Evolutionary conservation across 2,797 vertebrate genomes (phyloP).

Genomic region (Decapterus maruadsi): DNA sequence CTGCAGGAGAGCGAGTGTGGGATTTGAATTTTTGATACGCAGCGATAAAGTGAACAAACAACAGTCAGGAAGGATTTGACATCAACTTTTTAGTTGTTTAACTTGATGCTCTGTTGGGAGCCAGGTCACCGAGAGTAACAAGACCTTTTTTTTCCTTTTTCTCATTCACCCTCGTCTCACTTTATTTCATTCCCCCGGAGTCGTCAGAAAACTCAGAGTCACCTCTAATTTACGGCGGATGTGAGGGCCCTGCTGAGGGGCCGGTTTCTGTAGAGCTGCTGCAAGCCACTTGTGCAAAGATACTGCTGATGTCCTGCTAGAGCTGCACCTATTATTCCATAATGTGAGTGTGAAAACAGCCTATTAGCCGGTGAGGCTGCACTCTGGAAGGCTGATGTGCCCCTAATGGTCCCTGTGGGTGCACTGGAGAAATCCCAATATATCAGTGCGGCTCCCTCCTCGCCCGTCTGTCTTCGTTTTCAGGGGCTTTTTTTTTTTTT

Average conservation of each 20-base stretch:
- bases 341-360: slow-evolving; percentile 64
- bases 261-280: slow-evolving; percentile 22
- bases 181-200: not conserved
- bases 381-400: slow-evolving; percentile 60
- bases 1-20: not conserved
- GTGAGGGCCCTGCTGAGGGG: slow-evolving; percentile 22
- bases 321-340: slow-evolving; percentile 65
- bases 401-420: slow-evolving; percentile 69
- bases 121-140: slow-evolving; percentile 14
- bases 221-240: slow-evolving; percentile 27
- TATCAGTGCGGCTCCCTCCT: slow-evolving; percentile 45
- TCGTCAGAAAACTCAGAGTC: slow-evolving; percentile 18
- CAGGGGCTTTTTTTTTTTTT: slow-evolving; percentile 33
- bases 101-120: not conserved
- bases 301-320: slow-evolving; percentile 56
- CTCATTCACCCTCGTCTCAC: not conserved
- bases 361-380: slow-evolving; percentile 63
- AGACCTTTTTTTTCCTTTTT: not conserved
- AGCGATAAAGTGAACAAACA: not conserved
- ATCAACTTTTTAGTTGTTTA: not conserved
- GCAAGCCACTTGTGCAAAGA: slow-evolving; percentile 44
- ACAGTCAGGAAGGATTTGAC: not conserved
- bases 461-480: slow-evolving; percentile 46
- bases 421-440: slow-evolving; percentile 50
- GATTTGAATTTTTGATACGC: not conserved